Base-by-base conservation (phyloP, 2,113 vertebrate species). In the Pelusios castaneus region DNA sequence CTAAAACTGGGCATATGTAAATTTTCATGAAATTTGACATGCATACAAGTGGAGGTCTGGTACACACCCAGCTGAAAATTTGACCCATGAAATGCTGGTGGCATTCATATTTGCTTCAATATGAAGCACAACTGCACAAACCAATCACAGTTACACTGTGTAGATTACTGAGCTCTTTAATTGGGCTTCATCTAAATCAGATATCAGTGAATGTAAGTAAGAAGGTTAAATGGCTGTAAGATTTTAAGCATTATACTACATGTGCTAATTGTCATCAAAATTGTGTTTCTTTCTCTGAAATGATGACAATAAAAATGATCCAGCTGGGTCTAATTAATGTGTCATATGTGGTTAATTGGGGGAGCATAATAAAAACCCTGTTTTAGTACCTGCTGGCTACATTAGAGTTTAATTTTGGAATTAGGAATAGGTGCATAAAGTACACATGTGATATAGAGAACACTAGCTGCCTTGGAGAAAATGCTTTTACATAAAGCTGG, bases 351-450 rank as follows among this genome's bases (percentile, higher is more conserved):
- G 41, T 16, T 97, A 92, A 91, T 89, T 93, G 34, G n/a, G 22
- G 89, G 31, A 89, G 55, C 47, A 90, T 55, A 87, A 87, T 94
- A 85, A 63, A 93, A 87, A 92, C 80, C 24, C 76, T 86, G 63
- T 91, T 92, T 73, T 89, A 88, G 43, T 63, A 73, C 88, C 84
- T 96, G 88, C 49, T 84, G 91, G 78, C 52, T 87, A n/a, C 56
- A 41, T 93, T 73, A 94, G 12, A 45, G 85, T 82, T 92, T 93
- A 93, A 51, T 84, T 93, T 70, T 91, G 95, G 90, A 94, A 63
- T 78, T 63, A 81, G 67, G 94, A 96, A 84, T 77, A 70, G 34
- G 43, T 25, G 41, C 24, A 24, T n/a, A 90, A 76, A 43, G 54
- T 76, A 45, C 24, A 27, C n/a, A 91, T 93, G 80, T 41, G 41